Evolutionary conservation across 1,140 invertebrate genomes (phyloP), one percentile per base, ranked within the genome.

Genomic region (Stratiolaelaps scimitus): DNA sequence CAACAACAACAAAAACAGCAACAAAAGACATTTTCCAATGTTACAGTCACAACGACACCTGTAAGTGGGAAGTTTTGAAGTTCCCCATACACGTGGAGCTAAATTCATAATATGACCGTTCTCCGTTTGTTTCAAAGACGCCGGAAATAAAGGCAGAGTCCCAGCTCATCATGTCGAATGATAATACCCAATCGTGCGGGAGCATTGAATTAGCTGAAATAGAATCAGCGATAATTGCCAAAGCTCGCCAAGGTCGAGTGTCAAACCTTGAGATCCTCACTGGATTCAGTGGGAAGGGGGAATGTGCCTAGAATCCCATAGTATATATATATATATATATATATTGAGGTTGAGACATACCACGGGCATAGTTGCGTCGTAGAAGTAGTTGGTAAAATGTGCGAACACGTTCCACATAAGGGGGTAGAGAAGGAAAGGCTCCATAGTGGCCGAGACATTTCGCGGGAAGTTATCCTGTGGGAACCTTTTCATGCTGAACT

Each of bases 261-360:
- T 48, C 47, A 48, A 48, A 45, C 19, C 13, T 45, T 45, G 13
- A n/a, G n/a, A 45, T 45, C 44, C 44, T 19, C 44, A n/a, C 13
- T 45, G 44, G n/a, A n/a, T 19, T 45, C 44, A n/a, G 44, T 45
- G 44, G n/a, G 44, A n/a, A 45, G 44, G 44, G 44, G n/a, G 44
- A n/a, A 45, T 19, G 44, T 45, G 13, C 44, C 44, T 19, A 45
- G 13, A 13, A 13, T 45, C 44, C 44, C 44, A 45, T 45, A 13
- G n/a, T 45, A 45, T 45, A 45, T 45, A 45, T 45, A n/a, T 45
- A 45, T 45, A 45, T 45, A 13, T 45, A 13, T 45, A n/a, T 45
- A 13, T 45, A 48, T 15, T 28, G 47, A 28, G 10, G 10, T 40
- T 10, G 10, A 40, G 5, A 34, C 53, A 29, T 26, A 60, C 53